phyloP scores from a whole-genome alignment of 2,113 vertebrate genomes.

The Grus americana region DNA sequence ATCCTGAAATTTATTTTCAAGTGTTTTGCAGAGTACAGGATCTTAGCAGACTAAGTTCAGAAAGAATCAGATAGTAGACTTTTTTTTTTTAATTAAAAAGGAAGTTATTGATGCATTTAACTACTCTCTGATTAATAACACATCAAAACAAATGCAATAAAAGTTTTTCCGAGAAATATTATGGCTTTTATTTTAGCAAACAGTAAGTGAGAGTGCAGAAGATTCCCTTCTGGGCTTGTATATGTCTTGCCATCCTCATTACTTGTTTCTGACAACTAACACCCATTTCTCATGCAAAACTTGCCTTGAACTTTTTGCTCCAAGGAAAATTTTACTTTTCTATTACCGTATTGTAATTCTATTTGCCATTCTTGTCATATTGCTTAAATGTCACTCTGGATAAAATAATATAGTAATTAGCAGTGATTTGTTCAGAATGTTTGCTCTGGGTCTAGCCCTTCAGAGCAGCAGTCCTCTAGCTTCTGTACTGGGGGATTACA shows the following conservation, averaged over 20 bases:
- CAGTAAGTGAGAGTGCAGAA: not conserved
- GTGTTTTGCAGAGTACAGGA: not conserved
- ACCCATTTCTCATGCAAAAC: conserved; percentile 10
- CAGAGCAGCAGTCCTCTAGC: not conserved
- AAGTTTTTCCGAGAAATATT: not conserved
- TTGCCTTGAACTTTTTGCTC: conserved; percentile 12
- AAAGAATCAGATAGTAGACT: not conserved
- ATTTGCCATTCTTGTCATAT: conserved; percentile 22
- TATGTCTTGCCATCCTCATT: not conserved
- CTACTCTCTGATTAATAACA: not conserved
- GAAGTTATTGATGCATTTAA: not conserved
- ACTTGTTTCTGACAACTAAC: conserved; percentile 26
- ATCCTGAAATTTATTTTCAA: not conserved
- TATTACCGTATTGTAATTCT: not conserved
- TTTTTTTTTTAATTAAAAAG: not conserved
- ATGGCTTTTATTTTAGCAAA: not conserved
- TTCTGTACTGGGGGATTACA: not conserved
- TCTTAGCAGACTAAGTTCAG: not conserved
- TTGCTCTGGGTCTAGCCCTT: not conserved
- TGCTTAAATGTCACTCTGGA: conserved; percentile 11
- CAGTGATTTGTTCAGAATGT: not conserved
- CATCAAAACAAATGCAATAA: not conserved
- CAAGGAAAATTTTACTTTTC: conserved; percentile 22
- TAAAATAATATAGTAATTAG: conserved; percentile 32
- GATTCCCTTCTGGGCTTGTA: not conserved